These are phyloP conservation scores for Erebia epiphron DNA, from an alignment of 2,888 invertebrate species.

Conservation along the genomic window DNA sequence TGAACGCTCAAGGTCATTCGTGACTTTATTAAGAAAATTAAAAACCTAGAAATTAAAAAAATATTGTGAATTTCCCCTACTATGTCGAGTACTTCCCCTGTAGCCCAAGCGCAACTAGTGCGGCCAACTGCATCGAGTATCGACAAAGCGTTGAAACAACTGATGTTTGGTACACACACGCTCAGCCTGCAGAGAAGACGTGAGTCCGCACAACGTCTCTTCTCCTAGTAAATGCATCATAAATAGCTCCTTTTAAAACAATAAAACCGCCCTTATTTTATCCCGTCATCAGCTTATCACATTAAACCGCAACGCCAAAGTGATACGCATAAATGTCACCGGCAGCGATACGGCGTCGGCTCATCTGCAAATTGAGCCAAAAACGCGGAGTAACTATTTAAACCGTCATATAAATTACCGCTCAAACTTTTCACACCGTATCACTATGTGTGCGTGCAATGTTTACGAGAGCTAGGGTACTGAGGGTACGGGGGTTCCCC, in stretches of 20 bases:
- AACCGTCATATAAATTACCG: constrained; percentile 83
- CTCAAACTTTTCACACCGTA: constrained; percentile 78
- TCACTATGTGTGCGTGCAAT: constrained; percentile 51
- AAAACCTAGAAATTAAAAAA: too few species aligned
- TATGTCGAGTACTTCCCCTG: too few species aligned
- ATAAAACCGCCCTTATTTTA: constrained; percentile 29
- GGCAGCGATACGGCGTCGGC: constrained; percentile 62
- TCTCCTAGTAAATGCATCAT: not conserved
- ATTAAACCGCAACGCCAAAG: constrained; percentile 54
- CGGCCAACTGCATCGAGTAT: too few species aligned
- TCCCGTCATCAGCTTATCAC: constrained; percentile 47
- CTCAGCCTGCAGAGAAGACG: too few species aligned
- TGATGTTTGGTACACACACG: too few species aligned
- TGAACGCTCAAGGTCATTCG: too few species aligned
- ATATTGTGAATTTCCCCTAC: too few species aligned
- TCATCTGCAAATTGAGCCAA: constrained; percentile 82
- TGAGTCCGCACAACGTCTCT: too few species aligned
- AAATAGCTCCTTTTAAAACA: not conserved
- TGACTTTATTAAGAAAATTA: too few species aligned
- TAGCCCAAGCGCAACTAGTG: too few species aligned
- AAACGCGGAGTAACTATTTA: constrained; percentile 82
- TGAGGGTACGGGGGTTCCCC: constrained; percentile 40
- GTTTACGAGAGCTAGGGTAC: constrained; percentile 35
- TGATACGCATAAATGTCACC: constrained; percentile 67
- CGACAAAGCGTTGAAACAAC: too few species aligned